phyloP scores from a whole-genome alignment of 2,888 invertebrate genomes.

The Dicranocentrus wangi region DNA sequence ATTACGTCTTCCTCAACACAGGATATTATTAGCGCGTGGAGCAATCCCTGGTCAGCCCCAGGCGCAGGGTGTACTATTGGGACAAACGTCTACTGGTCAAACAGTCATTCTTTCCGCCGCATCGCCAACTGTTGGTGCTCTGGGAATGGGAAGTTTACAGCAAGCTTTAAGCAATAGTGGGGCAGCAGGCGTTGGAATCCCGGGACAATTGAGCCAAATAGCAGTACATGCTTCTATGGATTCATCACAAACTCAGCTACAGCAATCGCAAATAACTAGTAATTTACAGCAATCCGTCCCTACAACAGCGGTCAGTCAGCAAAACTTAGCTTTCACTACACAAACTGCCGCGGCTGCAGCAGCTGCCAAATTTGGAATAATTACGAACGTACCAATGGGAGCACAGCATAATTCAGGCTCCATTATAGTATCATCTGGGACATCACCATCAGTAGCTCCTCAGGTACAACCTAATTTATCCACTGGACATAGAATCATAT shows the following conservation, averaged over 20 bases:
- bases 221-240: constrained; percentile 20
- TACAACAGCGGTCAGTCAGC: constrained; percentile 12
- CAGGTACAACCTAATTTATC: constrained; percentile 28
- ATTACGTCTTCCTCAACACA: constrained; percentile 69
- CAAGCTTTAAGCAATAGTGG: constrained; percentile 28
- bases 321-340: constrained; percentile 24
- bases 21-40: constrained; percentile 69
- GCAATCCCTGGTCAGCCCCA: constrained; percentile 64
- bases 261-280: background rate
- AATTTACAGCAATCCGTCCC: background rate
- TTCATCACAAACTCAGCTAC: background rate
- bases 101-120: constrained; percentile 71
- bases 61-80: constrained; percentile 69
- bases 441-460: background rate
- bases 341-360: background rate
- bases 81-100: constrained; percentile 71
- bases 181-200: background rate
- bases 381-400: constrained; percentile 20
- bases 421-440: constrained; percentile 20
- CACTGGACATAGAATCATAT: too few relatives aligned
- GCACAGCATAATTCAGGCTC: background rate
- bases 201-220: constrained; percentile 19
- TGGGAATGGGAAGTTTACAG: constrained; percentile 35
- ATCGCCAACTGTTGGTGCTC: constrained; percentile 53
- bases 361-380: constrained; percentile 37